A percentile compares a stretch with the other conserved stretches of the same genome.
These are phyloP conservation scores for Catharus ustulatus DNA, from an alignment of 2,797 vertebrate genomes.

Conservation along the genomic window DNA sequence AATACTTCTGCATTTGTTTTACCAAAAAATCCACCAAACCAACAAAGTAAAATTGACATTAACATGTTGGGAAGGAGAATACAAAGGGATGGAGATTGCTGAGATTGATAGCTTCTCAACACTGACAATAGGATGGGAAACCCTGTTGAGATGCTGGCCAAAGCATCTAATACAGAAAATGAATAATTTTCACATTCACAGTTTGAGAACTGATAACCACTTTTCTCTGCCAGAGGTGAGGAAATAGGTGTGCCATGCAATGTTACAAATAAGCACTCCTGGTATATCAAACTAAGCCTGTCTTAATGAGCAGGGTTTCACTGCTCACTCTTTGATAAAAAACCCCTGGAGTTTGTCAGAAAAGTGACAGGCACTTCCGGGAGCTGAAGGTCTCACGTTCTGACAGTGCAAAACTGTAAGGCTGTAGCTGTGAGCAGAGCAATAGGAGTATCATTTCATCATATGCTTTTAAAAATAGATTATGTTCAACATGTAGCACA, in stretches of 20 bases:
- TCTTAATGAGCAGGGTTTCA: background rate
- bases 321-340: background rate
- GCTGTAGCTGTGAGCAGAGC: background rate
- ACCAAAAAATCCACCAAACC: background rate
- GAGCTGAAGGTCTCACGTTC: background rate
- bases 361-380: background rate
- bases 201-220: background rate
- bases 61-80: background rate
- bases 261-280: background rate
- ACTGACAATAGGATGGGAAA: background rate
- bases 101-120: background rate
- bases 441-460: background rate
- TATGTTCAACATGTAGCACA: background rate
- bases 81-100: background rate
- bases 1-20: background rate
- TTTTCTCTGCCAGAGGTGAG: background rate
- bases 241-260: fast-evolving
- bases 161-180: background rate
- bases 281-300: background rate
- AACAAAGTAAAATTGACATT: background rate
- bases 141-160: background rate
- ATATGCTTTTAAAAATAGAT: background rate
- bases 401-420: background rate
- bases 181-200: background rate
- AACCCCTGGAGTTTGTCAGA: background rate